Evolutionary conservation across 2,797 vertebrate species (phyloP), one percentile per base, ranked within the genome.

Genomic region (Mallotus villosus): DNA sequence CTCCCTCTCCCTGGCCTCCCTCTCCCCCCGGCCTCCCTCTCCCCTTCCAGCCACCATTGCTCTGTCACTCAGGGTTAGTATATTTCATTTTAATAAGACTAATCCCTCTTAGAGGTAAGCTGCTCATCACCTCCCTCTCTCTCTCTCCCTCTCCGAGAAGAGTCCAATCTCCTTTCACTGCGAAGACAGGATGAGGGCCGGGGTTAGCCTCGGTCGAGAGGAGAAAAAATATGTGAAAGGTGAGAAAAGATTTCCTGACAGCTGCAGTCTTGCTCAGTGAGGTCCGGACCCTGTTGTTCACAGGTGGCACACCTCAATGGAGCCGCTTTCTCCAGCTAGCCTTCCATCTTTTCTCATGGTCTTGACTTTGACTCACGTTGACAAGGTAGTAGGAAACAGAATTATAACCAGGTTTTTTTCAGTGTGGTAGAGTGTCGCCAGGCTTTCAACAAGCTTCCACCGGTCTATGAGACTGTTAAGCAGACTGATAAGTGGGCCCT

Each of bases 41-140:
- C 12, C 19, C 12, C 12, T 4, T 53, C 65, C 51, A 67, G 65
- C 76, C 81, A 83, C 85, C 88, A 90, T 87, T 88, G 86, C 85
- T 86, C 89, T 90, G 90, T 91, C 90, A 90, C 88, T 91, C 90
- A 92, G 88, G 89, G 89, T 89, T 86, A 86, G 86, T 87, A 79
- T 80, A 84, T 91, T 91, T 91, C 84, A 89, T 90, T 91, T 90
- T 90, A 92, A 90, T 91, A 90, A 89, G 83, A 77, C 85, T 91
- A 91, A 91, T 91, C 88, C 87, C 83, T 86, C 84, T 81, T 66
- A 81, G 85, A 87, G 84, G 86, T 89, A 89, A 91, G 86, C 84
- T 87, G 86, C 88, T 91, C 88, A 89, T 91, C 90, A 92, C 85
- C 81, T 78, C 73, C 81, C 29, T 65, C 68, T 65, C 66, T 68